Evolutionary conservation across 2,113 vertebrate genomes (phyloP).

Genomic region (Castor canadensis): DNA sequence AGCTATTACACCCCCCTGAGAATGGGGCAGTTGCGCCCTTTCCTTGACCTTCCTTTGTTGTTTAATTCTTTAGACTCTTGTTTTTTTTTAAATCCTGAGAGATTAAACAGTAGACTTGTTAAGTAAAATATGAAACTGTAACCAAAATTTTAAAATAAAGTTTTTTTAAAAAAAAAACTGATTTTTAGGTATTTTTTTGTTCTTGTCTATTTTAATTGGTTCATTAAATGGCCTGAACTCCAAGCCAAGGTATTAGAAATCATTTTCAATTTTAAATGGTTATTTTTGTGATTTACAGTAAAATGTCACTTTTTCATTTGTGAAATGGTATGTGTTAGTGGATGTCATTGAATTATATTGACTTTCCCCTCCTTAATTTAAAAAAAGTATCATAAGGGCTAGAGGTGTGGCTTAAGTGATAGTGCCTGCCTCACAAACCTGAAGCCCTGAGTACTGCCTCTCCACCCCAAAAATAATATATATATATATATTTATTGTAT

Average conservation of each 20-base stretch:
- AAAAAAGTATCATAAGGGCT: background rate
- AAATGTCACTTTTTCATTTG: constrained; percentile 68
- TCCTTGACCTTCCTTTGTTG: constrained; percentile 76
- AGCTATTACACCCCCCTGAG: constrained; percentile 59
- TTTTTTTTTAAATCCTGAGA: constrained; percentile 77
- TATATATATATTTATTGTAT: no score
- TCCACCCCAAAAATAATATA: no score
- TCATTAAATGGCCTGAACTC: constrained; percentile 55
- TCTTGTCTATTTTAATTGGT: constrained; percentile 81
- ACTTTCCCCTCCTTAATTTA: background rate
- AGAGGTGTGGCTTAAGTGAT: no score
- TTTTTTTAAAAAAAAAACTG: constrained; percentile 72
- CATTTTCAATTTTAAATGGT: constrained; percentile 67
- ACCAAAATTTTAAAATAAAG: constrained; percentile 82
- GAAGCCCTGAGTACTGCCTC: no score
- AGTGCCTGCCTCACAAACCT: no score
- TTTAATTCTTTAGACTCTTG: constrained; percentile 76
- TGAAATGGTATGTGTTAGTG: constrained; percentile 63
- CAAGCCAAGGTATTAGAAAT: constrained; percentile 67
- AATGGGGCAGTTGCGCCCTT: constrained; percentile 69
- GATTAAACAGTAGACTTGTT: constrained; percentile 79
- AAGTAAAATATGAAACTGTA: constrained; percentile 76
- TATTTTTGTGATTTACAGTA: constrained; percentile 63
- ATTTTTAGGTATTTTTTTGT: constrained; percentile 81
- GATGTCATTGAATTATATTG: constrained; percentile 45